A percentile compares a stretch with the other conserved stretches of the same genome.
Evolutionary conservation across 2,888 invertebrate species (phyloP).

Genomic region (Abscondita cerata): DNA sequence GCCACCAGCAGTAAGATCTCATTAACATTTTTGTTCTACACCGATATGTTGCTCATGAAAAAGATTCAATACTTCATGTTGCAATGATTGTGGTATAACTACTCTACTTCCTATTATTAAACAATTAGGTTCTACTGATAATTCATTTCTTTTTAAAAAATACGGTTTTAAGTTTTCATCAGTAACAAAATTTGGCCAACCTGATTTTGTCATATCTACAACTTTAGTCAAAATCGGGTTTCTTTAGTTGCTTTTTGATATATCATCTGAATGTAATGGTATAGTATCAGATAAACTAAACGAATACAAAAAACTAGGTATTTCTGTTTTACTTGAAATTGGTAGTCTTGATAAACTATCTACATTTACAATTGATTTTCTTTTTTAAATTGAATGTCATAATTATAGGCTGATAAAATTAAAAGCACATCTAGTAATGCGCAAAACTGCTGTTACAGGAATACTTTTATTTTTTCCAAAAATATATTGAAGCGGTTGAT

Average conservation of each 20-base stretch:
- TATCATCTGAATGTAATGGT: too few species aligned
- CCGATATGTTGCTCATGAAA: not conserved
- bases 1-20: not conserved
- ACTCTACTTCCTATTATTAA: not conserved
- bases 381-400: constrained; percentile 4
- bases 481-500: constrained; percentile 23
- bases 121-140: not conserved
- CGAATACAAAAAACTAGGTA: too few species aligned
- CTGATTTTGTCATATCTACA: not conserved
- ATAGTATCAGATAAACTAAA: too few species aligned
- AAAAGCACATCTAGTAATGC: not conserved
- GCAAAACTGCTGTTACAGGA: not conserved
- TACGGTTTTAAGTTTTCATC: constrained; percentile 2
- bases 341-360: not conserved
- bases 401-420: not conserved
- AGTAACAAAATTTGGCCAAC: not conserved
- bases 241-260: too few species aligned
- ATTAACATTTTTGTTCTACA: not conserved
- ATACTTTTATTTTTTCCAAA: constrained; percentile 11
- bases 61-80: not conserved
- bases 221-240: not conserved
- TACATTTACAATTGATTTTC: not conserved
- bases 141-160: not conserved
- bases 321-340: not conserved
- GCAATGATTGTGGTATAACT: not conserved